Evolutionary conservation across 2,113 vertebrate species (phyloP).

Genomic region (Mormyrus lacerda): DNA sequence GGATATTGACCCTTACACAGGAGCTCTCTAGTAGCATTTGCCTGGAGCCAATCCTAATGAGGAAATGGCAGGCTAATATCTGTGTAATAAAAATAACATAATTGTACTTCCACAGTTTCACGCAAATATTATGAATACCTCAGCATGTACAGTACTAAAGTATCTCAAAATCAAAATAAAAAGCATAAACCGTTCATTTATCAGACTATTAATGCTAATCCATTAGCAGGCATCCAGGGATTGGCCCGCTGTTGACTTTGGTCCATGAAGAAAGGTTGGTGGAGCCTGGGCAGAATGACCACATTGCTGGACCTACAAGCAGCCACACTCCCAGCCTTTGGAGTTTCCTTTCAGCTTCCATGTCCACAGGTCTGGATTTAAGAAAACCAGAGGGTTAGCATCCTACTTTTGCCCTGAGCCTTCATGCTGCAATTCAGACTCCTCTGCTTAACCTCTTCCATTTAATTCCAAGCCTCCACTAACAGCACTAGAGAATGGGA

Average conservation of each 20-base stretch:
- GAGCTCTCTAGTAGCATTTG: not conserved
- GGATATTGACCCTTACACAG: not conserved
- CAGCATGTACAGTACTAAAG: not conserved
- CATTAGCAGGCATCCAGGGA: not conserved
- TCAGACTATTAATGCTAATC: not conserved
- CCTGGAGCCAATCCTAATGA: not conserved
- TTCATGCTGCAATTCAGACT: not conserved
- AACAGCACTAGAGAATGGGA: not conserved
- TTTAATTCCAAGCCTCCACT: not conserved
- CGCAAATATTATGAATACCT: not conserved
- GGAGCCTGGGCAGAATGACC: not conserved
- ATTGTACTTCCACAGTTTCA: too few relatives aligned
- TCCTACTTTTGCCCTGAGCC: not conserved
- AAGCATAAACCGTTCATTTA: not conserved
- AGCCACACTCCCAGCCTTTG: not conserved
- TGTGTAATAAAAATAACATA: not conserved
- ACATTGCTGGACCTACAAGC: not conserved
- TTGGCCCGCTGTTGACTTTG: not conserved
- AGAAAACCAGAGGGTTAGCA: not conserved
- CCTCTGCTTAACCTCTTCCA: not conserved
- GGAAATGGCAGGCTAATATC: not conserved
- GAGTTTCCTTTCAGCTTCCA: not conserved
- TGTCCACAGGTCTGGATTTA: not conserved
- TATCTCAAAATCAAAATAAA: not conserved
- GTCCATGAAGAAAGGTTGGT: not conserved